Evolutionary conservation across 2,888 invertebrate species (phyloP).

Genomic region (Epinotia bilunana): DNA sequence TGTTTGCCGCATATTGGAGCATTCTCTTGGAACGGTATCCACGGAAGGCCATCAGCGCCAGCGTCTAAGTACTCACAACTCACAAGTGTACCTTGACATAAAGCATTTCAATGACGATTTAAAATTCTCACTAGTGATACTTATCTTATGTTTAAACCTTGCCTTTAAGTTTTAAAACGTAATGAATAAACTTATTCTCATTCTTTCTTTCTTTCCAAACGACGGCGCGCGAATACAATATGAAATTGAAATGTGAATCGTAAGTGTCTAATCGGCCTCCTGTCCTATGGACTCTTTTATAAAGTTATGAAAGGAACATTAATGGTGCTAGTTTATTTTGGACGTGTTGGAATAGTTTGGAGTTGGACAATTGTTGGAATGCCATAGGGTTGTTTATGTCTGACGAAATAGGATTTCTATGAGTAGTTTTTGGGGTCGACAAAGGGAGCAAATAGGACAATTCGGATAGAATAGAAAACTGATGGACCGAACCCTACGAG

Average conservation of each 20-base stretch:
- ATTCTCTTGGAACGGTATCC: no score
- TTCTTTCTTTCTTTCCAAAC: no score
- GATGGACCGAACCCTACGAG: neutral
- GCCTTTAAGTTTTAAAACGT: no score
- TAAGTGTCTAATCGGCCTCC: neutral
- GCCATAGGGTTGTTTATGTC: neutral
- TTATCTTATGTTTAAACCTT: no score
- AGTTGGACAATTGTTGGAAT: neutral
- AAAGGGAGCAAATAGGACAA: neutral
- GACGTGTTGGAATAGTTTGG: conserved; percentile 1
- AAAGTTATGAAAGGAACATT: conserved; percentile 36
- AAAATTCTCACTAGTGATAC: no score
- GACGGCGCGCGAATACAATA: no score
- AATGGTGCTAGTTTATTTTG: conserved; percentile 22
- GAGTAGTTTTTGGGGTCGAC: neutral
- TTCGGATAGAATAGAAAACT: neutral
- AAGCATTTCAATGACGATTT: no score
- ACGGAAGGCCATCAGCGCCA: no score
- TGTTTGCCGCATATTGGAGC: no score
- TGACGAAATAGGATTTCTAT: neutral
- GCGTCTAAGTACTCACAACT: no score
- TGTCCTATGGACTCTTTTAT: conserved; percentile 28
- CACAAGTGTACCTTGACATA: no score
- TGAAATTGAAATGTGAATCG: neutral
- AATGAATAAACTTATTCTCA: no score